Base-by-base conservation (phyloP, 2,797 vertebrate species). In the Triplophysa bombifrons region DNA sequence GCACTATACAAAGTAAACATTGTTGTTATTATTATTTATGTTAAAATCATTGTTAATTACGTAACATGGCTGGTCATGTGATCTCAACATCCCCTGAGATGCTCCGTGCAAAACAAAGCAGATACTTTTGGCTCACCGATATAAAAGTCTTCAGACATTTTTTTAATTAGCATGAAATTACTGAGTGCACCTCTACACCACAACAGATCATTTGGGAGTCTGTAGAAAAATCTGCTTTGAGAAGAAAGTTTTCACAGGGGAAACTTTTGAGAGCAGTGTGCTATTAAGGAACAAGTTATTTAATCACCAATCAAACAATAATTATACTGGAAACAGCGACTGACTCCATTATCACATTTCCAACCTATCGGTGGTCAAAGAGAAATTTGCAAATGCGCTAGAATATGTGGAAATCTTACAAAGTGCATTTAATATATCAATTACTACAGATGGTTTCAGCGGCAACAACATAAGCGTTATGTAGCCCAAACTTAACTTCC, bases 241-340 rank as follows among this genome's bases (percentile, higher is more conserved):
- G 46, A 64, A 38, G 19, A 46, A 68, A 34, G 46, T 53, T 53
- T 22, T 75, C 46, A 41, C 41, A 51, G 14, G 44, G 44, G 41
- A 68, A 69, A 69, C 63, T 69, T 61, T 69, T 9, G 61, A 53
- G 67, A 63, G 27, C 30, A 25, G 27, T 25, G 10, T 55, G 56
- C 63, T 75, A 60, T 74, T 69, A 70, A 55, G 72, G 8, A 25
- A 63, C 44, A 65, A 38, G 72, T 75, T 17, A 44, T 71, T 46
- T 69, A 71, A 76, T 69, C 34, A 63, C 63, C 34, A 63, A 60
- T 58, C 22, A 58, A 38, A 46, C 63, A 38, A 55, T 19, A 68
- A 68, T 63, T 65, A 74, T 44, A 78, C 38, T 30, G 58, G 56
- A 41, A 58, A 22, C 19, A 75, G 53, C 61, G 22, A 55, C 34